A percentile compares a stretch with the other conserved stretches of the same genome.
These are phyloP conservation scores for Okapia johnstoni DNA, from an alignment of 2,113 vertebrate genomes.

Conservation along the genomic window DNA sequence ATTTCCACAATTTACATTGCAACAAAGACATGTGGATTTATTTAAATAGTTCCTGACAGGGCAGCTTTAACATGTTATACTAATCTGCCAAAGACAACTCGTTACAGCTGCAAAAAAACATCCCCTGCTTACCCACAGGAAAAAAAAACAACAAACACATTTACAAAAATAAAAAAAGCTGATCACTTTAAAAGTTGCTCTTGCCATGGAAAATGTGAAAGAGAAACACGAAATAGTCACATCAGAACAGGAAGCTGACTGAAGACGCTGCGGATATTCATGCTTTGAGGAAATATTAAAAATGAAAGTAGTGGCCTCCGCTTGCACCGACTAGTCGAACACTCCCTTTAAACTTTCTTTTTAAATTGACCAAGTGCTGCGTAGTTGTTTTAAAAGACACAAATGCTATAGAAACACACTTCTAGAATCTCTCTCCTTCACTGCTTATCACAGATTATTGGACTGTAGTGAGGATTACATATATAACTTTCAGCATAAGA, in stretches of 20 bases:
- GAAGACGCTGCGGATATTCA: neutral
- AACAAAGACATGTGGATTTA: neutral
- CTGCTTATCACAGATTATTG: neutral
- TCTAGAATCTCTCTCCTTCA: neutral
- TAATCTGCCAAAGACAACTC: neutral
- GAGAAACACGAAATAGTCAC: neutral
- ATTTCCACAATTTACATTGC: neutral
- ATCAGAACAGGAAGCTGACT: neutral
- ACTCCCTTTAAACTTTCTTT: neutral
- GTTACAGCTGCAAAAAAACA: neutral
- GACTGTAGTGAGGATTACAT: neutral
- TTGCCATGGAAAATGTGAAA: neutral
- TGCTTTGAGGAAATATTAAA: constrained; percentile 13
- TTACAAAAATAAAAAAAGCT: neutral
- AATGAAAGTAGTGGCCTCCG: neutral
- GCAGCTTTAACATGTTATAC: neutral
- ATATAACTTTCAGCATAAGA: neutral
- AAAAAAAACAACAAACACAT: neutral
- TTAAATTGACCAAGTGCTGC: neutral
- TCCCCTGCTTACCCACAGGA: neutral
- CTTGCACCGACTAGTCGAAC: neutral
- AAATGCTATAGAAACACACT: neutral
- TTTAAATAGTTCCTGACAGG: neutral
- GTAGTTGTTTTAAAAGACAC: neutral
- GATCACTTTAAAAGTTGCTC: neutral